Conservation (phyloP, 2,113 vertebrate genomes). For the Notechis scutatus region DNA sequence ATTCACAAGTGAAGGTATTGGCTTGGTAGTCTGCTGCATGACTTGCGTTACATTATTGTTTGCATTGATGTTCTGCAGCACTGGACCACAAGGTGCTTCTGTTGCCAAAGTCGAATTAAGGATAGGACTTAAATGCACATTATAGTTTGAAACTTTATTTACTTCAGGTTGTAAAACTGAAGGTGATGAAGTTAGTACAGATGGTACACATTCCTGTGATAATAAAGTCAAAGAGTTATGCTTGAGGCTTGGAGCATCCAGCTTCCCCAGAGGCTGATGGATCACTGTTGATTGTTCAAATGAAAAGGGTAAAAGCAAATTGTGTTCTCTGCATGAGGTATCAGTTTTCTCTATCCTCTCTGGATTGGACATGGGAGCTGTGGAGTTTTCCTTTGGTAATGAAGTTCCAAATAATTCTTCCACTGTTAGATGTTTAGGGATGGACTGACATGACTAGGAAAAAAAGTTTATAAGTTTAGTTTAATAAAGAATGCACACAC, state of each 20-base stretch:
- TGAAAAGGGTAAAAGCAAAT: conserved; percentile 71
- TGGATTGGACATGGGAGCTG: conserved; percentile 59
- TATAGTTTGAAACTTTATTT: conserved; percentile 69
- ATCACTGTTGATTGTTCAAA: conserved; percentile 73
- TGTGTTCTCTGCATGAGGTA: conserved; percentile 67
- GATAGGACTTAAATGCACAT: conserved; percentile 70
- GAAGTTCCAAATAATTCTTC: conserved; percentile 95
- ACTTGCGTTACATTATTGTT: conserved; percentile 66
- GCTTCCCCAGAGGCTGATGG: conserved; percentile 63
- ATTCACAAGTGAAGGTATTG: conserved; percentile 78
- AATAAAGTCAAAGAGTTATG: conserved; percentile 49
- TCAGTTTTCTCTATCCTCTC: conserved; percentile 70
- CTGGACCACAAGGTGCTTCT: conserved; percentile 68
- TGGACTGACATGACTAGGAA: conserved; percentile 76
- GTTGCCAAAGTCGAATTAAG: conserved; percentile 73
- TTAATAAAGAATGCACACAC: background rate
- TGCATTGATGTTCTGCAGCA: conserved; percentile 64
- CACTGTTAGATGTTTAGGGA: conserved; percentile 94
- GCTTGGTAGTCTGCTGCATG: conserved; percentile 72
- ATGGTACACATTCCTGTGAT: conserved; percentile 63
- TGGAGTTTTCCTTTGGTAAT: conserved; percentile 83
- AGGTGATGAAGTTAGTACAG: conserved; percentile 71
- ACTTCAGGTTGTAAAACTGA: conserved; percentile 71
- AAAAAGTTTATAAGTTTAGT: background rate
- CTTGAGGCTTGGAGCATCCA: conserved; percentile 66